These are phyloP conservation scores for Neomonachus schauinslandi DNA, from an alignment of 2,113 vertebrate species.

Conservation along the genomic window DNA sequence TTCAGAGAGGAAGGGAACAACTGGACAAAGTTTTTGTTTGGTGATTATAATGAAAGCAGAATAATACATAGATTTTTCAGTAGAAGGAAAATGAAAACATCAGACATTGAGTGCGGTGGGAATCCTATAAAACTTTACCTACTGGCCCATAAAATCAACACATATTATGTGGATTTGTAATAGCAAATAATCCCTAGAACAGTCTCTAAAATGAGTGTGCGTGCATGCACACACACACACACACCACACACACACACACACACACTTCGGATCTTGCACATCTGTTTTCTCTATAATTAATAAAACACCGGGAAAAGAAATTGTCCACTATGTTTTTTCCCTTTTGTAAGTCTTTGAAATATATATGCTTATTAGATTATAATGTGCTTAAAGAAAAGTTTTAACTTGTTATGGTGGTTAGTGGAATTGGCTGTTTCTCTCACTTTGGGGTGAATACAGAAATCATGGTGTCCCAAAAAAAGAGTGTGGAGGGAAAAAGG, in stretches of 20 bases:
- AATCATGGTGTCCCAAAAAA: not conserved
- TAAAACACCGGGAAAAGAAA: slow-evolving; percentile 5
- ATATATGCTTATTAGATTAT: not conserved
- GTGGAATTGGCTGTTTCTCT: not conserved
- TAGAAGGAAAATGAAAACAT: not conserved
- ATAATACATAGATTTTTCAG: not conserved
- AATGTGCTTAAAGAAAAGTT: not conserved
- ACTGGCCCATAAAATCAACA: not conserved
- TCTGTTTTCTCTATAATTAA: slow-evolving; percentile 31
- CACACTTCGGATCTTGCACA: not conserved
- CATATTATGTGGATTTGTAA: not conserved
- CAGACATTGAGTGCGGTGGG: not conserved
- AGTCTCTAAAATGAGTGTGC: not conserved
- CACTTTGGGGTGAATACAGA: slow-evolving; percentile 1
- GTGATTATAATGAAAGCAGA: not conserved
- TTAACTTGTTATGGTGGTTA: not conserved
- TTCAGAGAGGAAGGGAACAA: not conserved
- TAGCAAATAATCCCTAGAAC: not conserved
- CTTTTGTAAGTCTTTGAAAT: not conserved
- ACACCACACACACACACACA: not conserved
- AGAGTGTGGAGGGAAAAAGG: not conserved
- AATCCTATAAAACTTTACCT: not conserved
- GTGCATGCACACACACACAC: not conserved
- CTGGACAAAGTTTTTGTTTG: not conserved
- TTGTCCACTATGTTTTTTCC: not conserved